These are phyloP conservation scores for Pherbina coryleti DNA, from an alignment of 2,888 invertebrate species.

Conservation along the genomic window DNA sequence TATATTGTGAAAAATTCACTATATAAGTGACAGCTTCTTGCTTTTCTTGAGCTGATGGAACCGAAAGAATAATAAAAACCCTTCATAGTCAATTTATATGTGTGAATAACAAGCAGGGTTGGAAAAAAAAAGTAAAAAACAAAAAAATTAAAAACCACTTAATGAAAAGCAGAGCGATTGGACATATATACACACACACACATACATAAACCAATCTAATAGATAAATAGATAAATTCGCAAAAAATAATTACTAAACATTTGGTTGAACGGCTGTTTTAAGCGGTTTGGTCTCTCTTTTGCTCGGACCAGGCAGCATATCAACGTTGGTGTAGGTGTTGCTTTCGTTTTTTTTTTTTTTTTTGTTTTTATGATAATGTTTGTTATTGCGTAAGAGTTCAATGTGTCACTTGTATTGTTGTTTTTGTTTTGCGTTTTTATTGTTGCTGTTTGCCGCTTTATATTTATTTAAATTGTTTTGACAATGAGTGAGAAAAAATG, in stretches of 20 bases:
- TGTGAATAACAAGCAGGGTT: too few species aligned
- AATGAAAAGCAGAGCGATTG: not conserved
- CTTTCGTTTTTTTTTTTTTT: not conserved
- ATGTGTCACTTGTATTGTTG: conserved; percentile 45
- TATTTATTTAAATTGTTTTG: conserved; percentile 42
- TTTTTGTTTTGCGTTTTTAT: conserved; percentile 36
- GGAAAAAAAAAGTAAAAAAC: not conserved
- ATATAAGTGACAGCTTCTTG: too few species aligned
- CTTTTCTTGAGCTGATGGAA: too few species aligned
- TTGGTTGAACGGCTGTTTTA: not conserved
- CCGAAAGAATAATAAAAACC: too few species aligned
- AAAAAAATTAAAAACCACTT: too few species aligned
- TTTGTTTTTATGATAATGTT: conserved; percentile 13
- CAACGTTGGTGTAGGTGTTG: conserved; percentile 18
- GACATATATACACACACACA: not conserved
- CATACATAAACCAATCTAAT: not conserved
- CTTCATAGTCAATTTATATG: too few species aligned
- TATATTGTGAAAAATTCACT: too few species aligned
- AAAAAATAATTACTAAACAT: not conserved
- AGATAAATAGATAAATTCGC: not conserved
- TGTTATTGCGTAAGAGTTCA: conserved; percentile 46
- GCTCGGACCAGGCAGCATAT: not conserved
- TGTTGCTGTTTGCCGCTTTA: conserved; percentile 31
- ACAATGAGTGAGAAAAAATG: conserved; percentile 35
- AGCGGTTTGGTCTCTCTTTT: not conserved